Evolutionary conservation across 2,888 invertebrate species (phyloP).

Genomic region (Drosophila atripex): DNA sequence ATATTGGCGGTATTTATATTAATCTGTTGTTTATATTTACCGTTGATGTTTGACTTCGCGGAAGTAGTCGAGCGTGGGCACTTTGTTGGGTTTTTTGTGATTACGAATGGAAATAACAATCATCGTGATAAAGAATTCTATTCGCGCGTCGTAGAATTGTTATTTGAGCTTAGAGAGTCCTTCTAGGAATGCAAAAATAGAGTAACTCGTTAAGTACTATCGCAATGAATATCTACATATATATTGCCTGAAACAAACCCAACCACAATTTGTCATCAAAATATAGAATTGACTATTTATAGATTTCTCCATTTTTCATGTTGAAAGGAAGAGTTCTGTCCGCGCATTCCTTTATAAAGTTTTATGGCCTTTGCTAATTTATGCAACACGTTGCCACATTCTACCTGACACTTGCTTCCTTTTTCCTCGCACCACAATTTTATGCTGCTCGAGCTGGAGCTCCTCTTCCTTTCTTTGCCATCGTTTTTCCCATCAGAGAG

Average conservation of each 20-base stretch:
- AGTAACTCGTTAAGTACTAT: neutral
- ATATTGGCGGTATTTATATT: slow-evolving; percentile 29
- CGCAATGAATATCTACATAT: neutral
- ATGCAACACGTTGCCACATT: slow-evolving; percentile 69
- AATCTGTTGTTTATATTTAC: slow-evolving; percentile 51
- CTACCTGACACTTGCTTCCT: slow-evolving; percentile 55
- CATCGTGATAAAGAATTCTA: slow-evolving; percentile 30
- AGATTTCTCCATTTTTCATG: neutral
- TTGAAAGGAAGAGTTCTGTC: slow-evolving; percentile 28
- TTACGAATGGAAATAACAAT: slow-evolving; percentile 47
- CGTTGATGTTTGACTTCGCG: slow-evolving; percentile 39
- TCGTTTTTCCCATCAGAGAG: slow-evolving; percentile 2
- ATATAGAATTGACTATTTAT: slow-evolving; percentile 19
- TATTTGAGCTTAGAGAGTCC: neutral
- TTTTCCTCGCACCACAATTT: slow-evolving; percentile 21
- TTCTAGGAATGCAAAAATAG: slow-evolving; percentile 10
- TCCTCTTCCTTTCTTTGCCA: neutral
- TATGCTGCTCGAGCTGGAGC: neutral
- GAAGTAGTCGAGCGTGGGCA: slow-evolving; percentile 52
- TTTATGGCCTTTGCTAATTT: slow-evolving; percentile 57
- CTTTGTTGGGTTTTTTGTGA: slow-evolving; percentile 39
- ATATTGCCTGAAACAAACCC: too few relatives aligned
- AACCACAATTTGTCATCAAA: neutral
- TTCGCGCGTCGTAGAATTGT: slow-evolving; percentile 23
- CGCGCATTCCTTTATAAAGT: slow-evolving; percentile 23